Evolutionary conservation across 2,113 vertebrate genomes (phyloP).

Genomic region (Aplodontia rufa): DNA sequence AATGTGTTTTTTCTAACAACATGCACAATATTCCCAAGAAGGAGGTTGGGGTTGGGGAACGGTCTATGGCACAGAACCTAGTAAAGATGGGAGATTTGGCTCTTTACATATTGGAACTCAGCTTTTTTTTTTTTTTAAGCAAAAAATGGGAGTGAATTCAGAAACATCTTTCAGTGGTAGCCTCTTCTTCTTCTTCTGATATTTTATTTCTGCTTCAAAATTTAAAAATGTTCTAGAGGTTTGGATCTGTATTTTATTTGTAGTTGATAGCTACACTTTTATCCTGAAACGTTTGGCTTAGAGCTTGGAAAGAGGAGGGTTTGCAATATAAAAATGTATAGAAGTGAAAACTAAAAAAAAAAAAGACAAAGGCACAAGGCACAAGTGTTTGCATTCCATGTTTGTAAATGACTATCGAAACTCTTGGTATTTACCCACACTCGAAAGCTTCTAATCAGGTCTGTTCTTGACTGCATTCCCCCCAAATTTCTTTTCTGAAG

Average conservation of each 20-base stretch:
- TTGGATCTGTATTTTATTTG: constrained; percentile 56
- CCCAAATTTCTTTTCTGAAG: constrained; percentile 10
- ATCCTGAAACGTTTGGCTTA: constrained; percentile 12
- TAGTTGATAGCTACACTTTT: constrained; percentile 28
- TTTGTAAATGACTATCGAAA: constrained; percentile 51
- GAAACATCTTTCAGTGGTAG: background rate
- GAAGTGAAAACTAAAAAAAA: constrained; percentile 9
- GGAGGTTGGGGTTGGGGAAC: background rate
- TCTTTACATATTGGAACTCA: background rate
- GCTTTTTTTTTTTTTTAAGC: constrained; percentile 21
- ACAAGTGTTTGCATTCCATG: constrained; percentile 39
- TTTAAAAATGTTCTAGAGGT: constrained; percentile 16
- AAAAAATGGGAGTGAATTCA: background rate
- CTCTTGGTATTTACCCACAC: background rate
- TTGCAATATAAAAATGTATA: constrained; percentile 32
- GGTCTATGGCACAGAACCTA: background rate
- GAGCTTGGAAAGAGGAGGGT: background rate
- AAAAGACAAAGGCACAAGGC: constrained; percentile 4
- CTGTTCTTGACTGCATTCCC: background rate
- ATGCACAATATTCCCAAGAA: background rate
- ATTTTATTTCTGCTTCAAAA: background rate
- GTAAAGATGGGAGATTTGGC: background rate
- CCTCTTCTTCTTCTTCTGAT: background rate
- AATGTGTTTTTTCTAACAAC: background rate
- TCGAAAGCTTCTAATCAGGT: constrained; percentile 37